A percentile compares a stretch with the other conserved stretches of the same genome.
These are phyloP conservation scores for Atta texana DNA, from an alignment of 1,140 invertebrate genomes.

Conservation along the genomic window DNA sequence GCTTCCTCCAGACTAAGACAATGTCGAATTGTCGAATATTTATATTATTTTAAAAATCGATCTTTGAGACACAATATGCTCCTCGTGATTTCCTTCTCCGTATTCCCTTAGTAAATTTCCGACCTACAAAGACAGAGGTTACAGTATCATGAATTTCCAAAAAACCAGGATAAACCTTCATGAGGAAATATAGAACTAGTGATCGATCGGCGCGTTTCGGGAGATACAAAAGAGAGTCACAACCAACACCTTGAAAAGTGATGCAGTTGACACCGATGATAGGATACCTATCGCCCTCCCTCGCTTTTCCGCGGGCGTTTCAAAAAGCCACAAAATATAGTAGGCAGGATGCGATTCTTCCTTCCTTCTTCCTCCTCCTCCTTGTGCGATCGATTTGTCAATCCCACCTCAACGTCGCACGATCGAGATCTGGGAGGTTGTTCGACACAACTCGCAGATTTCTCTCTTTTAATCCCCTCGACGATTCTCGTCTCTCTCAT, in stretches of 20 bases:
- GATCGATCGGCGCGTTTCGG: not conserved
- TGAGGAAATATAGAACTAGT: no score
- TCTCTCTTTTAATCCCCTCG: no score
- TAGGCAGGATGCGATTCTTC: not conserved
- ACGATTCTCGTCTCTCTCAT: not conserved
- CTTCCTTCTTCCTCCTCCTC: not conserved
- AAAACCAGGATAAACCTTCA: no score
- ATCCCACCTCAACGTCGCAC: not conserved
- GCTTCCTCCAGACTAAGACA: no score
- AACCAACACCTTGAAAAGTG: not conserved
- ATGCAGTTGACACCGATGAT: not conserved
- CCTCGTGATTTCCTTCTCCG: no score
- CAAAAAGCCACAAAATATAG: not conserved
- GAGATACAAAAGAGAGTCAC: not conserved
- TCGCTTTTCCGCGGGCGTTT: slow-evolving; percentile 3
- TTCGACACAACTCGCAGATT: not conserved
- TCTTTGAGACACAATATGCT: no score
- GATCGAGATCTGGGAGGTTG: not conserved
- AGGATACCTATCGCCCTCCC: not conserved
- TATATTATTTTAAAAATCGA: no score
- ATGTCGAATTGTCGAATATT: no score
- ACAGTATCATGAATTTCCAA: no score
- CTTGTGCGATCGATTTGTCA: not conserved
- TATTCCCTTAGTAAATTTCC: no score
- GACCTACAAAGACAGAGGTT: no score